Evolutionary conservation across 2,113 vertebrate genomes (phyloP), one percentile per base, ranked within the genome.

Genomic region (Strix uralensis): DNA sequence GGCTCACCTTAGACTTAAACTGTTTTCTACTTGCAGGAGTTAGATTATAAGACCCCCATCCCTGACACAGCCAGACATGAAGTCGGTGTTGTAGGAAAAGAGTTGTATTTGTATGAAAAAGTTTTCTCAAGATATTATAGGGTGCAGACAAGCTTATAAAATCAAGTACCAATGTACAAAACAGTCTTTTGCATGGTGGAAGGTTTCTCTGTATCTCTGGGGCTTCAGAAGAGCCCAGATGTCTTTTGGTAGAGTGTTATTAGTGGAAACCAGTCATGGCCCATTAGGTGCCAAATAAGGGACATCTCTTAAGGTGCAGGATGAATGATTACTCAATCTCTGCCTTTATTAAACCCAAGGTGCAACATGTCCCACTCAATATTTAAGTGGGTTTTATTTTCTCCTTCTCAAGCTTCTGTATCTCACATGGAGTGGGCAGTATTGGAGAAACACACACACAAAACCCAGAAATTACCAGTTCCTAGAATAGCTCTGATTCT

Each of bases 1-100:
- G 47, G 19, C 19, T 88, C 15, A 67, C 25, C 6, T 32, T 40
- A 25, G 44, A 13, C 5, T 86, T 61, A 25, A 92, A 86, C 7
- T 42, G 9, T 30, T 59, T 92, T 51, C 12, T 4, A 8, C 14
- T 87, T 67, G 14, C 13, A 52, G 25, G 11, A 73, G n/a, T 22
- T 58, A 17, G 22, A 21, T 78, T 46, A 14, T 40, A 18, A 54
- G 46, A 57, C 5, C 27, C 17, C 34, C 52, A 65, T 9, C 13
- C 17, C n/a, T 49, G 58, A 30, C 9, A 11, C 42, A 81, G 19
- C 18, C 73, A 74, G 19, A 46, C 0, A 0, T 66, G 29, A 27
- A 88, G 42, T 19, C 59, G 36, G 3, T 69, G 8, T 12, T 86
- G 18, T 40, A 18, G 69, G 44, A 52, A 55, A 54, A 15, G 13